phyloP scores from a whole-genome alignment of 2,888 invertebrate genomes.

The Pycnomerus fuliginosus region DNA sequence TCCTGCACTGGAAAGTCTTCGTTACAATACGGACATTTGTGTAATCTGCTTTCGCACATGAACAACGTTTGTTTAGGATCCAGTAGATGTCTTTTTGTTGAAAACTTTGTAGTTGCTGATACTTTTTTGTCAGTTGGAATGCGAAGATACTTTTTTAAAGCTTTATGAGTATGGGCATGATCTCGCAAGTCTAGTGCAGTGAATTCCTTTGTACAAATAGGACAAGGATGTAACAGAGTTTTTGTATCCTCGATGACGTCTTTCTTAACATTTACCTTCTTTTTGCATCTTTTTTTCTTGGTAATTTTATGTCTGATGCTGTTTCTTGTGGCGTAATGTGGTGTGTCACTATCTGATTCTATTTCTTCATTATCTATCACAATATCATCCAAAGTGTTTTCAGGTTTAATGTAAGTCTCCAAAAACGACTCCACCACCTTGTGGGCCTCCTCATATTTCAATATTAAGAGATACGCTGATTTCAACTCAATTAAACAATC shows the following conservation, averaged over 20 bases:
- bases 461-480: constrained; percentile 33
- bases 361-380: not conserved
- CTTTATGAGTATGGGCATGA: constrained; percentile 40
- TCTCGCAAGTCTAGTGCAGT: constrained; percentile 34
- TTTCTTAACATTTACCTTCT: not conserved
- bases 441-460: constrained; percentile 34
- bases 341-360: not conserved
- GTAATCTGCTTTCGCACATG: constrained; percentile 30
- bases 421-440: constrained; percentile 30
- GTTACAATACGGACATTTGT: constrained; percentile 39
- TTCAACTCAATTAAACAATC: constrained; percentile 32
- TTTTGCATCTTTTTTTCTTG: constrained; percentile 3
- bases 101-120: constrained; percentile 24
- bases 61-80: constrained; percentile 23
- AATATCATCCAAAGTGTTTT: constrained; percentile 1
- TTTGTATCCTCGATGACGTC: constrained; percentile 4
- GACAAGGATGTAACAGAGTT: constrained; percentile 33
- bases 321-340: constrained; percentile 3
- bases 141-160: constrained; percentile 38
- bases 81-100: constrained; percentile 9
- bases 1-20: constrained; percentile 30
- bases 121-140: constrained; percentile 32
- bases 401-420: constrained; percentile 22
- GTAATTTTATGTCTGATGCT: not conserved
- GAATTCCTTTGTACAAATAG: constrained; percentile 39